Base-by-base conservation (phyloP, 2,797 vertebrate genomes). In the Sitta carolinensis region DNA sequence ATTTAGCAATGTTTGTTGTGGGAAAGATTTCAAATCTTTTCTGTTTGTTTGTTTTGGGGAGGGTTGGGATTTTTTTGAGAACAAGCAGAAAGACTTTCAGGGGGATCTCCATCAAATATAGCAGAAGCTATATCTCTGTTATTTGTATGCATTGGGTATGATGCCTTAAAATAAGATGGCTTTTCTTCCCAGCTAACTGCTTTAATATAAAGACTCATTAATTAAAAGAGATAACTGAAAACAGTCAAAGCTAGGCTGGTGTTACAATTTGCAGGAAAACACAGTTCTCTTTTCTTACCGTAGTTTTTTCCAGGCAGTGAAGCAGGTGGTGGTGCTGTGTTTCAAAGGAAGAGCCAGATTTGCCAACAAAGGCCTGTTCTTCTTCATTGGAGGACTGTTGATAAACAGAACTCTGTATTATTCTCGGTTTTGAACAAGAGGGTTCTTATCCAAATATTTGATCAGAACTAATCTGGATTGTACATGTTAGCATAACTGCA, bases 301-400 rank as follows among this genome's bases (percentile, higher is more conserved):
- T 99, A 70, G 99, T 99, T 97, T 99, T 99, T 98, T 99, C 99
- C 96, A 99, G 98, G 96, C 99, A 99, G 97, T 99, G 98, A 91
- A 99, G 98, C 61, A 99, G 98, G 97, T 99, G 99, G 95, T 99
- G 98, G 84, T 99, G 99, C 48, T 99, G 98, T 20, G 98, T 98
- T 95, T 99, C 98, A 67, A 99, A 99, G 94, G 94, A 98, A 63
- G 98, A 98, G 96, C 98, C 98, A 74, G 97, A 94, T 97, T 99
- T 99, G 95, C 97, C 98, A 95, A 99, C 98, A 97, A 99, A 98
- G 20, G 98, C 98, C 80, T 98, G 98, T 75, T 99, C 99, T 15
- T 99, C 99, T 93, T 99, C 98, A 95, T 97, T 98, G 7, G 98
- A 99, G 22, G 98, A 98, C 99, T 99, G 98, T 82, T 94, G 95